These are phyloP conservation scores for Ganaspis brasiliensis DNA, from an alignment of 2,888 invertebrate genomes.

Conservation along the genomic window DNA sequence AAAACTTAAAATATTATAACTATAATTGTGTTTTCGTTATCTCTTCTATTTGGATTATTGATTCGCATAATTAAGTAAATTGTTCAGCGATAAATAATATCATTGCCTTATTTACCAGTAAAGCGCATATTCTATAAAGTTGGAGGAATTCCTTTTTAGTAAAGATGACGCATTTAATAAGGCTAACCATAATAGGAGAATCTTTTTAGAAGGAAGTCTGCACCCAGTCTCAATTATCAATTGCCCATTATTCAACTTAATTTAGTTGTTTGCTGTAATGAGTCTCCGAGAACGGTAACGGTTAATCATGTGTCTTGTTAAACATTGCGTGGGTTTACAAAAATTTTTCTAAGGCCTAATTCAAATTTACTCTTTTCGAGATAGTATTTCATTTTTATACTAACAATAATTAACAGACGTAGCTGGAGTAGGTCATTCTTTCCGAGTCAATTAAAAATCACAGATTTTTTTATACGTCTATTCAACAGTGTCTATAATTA, in stretches of 20 bases:
- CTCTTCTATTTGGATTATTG: no score
- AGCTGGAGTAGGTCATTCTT: no score
- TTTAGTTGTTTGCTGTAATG: conserved; percentile 17
- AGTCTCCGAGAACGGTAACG: conserved; percentile 19
- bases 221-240: conserved; percentile 37
- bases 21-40: no score
- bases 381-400: no score
- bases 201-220: conserved; percentile 25
- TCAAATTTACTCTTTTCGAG: neutral
- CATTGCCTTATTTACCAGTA: no score
- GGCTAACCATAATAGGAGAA: conserved; percentile 17
- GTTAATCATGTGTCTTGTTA: conserved; percentile 23
- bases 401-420: no score
- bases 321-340: conserved; percentile 11
- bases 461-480: no score
- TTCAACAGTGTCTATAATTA: no score
- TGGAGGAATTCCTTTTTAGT: conserved; percentile 5
- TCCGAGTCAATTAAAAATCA: no score
- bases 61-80: no score
- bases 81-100: no score
- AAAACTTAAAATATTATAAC: no score
- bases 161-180: conserved; percentile 6
- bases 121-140: neutral
- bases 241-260: conserved; percentile 22
- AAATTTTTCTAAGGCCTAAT: conserved; percentile 1